Evolutionary conservation across 2,113 vertebrate species (phyloP).

Genomic region (Agapornis roseicollis): DNA sequence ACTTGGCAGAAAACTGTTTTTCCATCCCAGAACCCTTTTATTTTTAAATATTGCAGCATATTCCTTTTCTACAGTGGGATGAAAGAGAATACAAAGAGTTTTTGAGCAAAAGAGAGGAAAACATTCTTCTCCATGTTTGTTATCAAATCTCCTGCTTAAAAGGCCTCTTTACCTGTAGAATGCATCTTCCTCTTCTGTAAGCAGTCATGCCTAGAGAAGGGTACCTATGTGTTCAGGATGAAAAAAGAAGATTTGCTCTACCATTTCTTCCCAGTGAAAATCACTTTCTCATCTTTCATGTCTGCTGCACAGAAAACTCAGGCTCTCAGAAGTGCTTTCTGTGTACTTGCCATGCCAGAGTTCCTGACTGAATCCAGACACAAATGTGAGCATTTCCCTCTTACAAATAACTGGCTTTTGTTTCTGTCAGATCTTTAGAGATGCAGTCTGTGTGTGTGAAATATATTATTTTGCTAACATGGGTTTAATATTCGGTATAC

Average conservation of each 20-base stretch:
- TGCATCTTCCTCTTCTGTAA: background rate
- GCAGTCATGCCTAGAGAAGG: background rate
- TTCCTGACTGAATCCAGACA: background rate
- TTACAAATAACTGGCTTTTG: background rate
- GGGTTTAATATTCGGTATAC: background rate
- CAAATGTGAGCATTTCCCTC: background rate
- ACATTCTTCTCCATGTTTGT: background rate
- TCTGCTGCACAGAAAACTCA: background rate
- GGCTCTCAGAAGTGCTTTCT: rapidly evolving
- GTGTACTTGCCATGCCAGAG: background rate
- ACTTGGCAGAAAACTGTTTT: background rate
- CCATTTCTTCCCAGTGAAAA: background rate
- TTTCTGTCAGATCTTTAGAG: background rate
- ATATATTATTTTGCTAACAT: background rate
- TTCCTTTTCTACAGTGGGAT: background rate
- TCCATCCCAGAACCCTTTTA: background rate
- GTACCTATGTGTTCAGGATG: background rate
- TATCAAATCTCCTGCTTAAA: background rate
- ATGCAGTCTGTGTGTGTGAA: background rate
- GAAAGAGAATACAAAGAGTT: background rate
- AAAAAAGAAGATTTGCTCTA: background rate
- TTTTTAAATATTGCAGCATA: background rate
- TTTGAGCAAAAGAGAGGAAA: background rate
- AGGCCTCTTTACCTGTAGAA: background rate
- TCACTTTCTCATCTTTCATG: background rate